A percentile compares a stretch with the other conserved stretches of the same genome.
These are phyloP conservation scores for Cossypha dichroa DNA, from an alignment of 2,797 vertebrate species.

Conservation along the genomic window DNA sequence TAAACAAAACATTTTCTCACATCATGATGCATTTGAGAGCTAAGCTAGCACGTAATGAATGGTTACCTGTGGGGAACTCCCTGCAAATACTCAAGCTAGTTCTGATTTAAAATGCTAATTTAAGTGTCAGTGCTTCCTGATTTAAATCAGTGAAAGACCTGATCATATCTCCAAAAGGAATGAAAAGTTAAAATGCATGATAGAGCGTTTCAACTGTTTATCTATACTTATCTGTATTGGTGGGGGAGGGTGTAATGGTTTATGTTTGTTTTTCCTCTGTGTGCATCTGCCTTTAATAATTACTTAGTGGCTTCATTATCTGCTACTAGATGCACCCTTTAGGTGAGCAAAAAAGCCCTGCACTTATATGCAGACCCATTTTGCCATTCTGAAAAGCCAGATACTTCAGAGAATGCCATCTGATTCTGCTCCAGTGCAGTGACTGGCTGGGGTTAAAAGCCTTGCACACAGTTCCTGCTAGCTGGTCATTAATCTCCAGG, in stretches of 20 bases:
- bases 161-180: not conserved
- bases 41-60: not conserved
- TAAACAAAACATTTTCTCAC: not conserved
- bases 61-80: not conserved
- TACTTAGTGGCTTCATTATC: not conserved
- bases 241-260: fast-evolving
- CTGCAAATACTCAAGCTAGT: not conserved
- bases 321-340: not conserved
- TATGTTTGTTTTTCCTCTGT: not conserved
- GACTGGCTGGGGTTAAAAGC: slow-evolving; percentile 44
- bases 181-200: not conserved
- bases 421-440: slow-evolving; percentile 31
- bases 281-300: not conserved
- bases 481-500: slow-evolving; percentile 55
- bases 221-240: not conserved
- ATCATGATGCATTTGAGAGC: not conserved
- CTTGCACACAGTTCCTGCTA: slow-evolving; percentile 13
- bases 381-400: not conserved
- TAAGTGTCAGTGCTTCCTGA: not conserved
- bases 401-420: not conserved
- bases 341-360: not conserved
- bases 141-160: not conserved
- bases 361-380: not conserved
- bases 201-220: not conserved
- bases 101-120: not conserved